Base-by-base conservation (phyloP, 2,888 invertebrate genomes). In the Nemapogon koenigi region DNA sequence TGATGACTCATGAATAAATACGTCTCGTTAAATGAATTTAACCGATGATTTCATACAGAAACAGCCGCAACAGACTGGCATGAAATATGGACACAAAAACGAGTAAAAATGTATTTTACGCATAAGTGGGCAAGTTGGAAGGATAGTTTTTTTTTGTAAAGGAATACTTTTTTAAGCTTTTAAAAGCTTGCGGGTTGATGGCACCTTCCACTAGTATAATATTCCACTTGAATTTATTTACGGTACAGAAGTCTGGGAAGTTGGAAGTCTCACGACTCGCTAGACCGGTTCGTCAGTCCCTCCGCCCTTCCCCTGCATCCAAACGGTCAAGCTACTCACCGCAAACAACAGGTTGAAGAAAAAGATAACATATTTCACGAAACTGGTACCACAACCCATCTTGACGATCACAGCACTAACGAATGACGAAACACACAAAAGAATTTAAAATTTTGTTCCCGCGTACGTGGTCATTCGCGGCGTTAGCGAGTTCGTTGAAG, bases 281-380 rank as follows among this genome's bases (percentile, higher is more conserved):
- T n/a, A n/a, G 70, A 75, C 75, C 73, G 73, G 73, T 75, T 72
- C 51, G 44, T 41, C 31, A 17, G 30, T 28, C 56, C 55, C 57
- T 55, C 59, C 59, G 60, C 59, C 63, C 57, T 50, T 32, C 40
- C 50, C 48, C 47, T 10, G 11, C 25, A n/a, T 22, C 35, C 8
- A 8, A 32, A 15, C 13, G 10, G 28, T 4, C 10, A 16, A 17
- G n/a, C 47, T 59, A 88, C 89, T 88, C 71, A 90, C 90, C 82
- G 87, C 87, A 57, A 89, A 88, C 43, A 89, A 51, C 50, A 89
- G 71, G 63, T 91, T 91, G 78, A 90, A 89, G 68, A 89, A 80
- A 66, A 91, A 91, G 55, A 91, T 84, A 53, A 91, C 81, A 70
- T 90, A 90, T 81, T 91, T 91, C 63, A 89, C 84, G 73, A 87